Evolutionary conservation across 2,888 invertebrate genomes (phyloP).

Genomic region (Linnaemya tessellans): DNA sequence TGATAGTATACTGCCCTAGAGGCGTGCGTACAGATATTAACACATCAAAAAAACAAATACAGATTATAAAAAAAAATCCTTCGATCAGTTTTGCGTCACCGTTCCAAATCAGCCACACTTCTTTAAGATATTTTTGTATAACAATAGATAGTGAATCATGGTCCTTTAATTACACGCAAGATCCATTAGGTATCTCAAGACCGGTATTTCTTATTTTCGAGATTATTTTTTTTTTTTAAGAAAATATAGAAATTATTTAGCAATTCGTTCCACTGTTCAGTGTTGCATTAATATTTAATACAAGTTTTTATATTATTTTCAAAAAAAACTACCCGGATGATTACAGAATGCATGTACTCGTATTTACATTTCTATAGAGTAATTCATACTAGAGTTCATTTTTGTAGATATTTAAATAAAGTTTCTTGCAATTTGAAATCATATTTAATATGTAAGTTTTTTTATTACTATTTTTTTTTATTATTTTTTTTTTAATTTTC

Average conservation of each 20-base stretch:
- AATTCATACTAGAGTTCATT: slow-evolving; percentile 40
- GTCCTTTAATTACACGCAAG: too few relatives aligned
- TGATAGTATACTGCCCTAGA: too few relatives aligned
- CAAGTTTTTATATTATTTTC: neutral
- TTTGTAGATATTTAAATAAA: slow-evolving; percentile 43
- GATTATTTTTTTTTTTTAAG: too few relatives aligned
- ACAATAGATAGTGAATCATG: too few relatives aligned
- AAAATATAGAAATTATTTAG: neutral
- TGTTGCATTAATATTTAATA: slow-evolving; percentile 38
- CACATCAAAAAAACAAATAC: too few relatives aligned
- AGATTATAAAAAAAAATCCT: too few relatives aligned
- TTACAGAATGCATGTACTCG: slow-evolving; percentile 27
- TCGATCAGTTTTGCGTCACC: too few relatives aligned
- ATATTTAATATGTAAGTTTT: slow-evolving; percentile 45
- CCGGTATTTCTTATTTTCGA: too few relatives aligned
- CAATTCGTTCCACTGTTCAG: neutral
- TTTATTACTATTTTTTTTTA: neutral
- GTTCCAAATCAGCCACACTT: too few relatives aligned
- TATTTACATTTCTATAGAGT: slow-evolving; percentile 9
- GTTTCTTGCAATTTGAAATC: slow-evolving; percentile 51
- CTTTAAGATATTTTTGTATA: too few relatives aligned
- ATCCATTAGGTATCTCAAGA: too few relatives aligned
- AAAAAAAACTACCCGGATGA: slow-evolving; percentile 24
- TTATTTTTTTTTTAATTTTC: neutral
- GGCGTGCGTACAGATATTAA: too few relatives aligned